Evolutionary conservation across 2,113 vertebrate species (phyloP).

Genomic region (Cichladusa arquata): DNA sequence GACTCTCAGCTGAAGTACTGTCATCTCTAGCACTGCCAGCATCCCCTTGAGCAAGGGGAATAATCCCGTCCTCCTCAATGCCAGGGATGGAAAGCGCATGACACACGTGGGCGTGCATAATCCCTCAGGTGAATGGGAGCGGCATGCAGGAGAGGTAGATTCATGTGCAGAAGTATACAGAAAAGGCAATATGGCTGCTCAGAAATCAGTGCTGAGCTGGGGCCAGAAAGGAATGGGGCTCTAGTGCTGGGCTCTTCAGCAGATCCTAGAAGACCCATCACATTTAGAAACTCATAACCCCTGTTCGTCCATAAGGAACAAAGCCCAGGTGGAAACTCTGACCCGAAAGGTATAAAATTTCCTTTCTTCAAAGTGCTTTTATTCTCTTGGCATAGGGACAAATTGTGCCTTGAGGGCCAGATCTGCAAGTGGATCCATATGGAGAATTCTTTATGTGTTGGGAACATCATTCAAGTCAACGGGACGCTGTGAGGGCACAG

Average conservation of each 20-base stretch:
- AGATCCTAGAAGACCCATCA: slow-evolving; percentile 5
- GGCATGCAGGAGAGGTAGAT: neutral
- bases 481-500: neutral
- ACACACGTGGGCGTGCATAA: fast-evolving
- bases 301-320: slow-evolving; percentile 18
- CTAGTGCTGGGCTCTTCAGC: neutral
- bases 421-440: slow-evolving; percentile 63
- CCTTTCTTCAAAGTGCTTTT: slow-evolving; percentile 62
- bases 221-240: neutral
- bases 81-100: fast-evolving
- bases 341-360: slow-evolving; percentile 43
- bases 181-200: neutral
- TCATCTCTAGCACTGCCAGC: neutral
- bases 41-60: neutral
- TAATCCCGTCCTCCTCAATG: neutral
- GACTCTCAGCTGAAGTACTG: neutral
- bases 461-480: slow-evolving; percentile 56
- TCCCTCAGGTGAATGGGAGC: neutral
- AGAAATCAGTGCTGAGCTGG: neutral
- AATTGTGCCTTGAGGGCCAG: slow-evolving; percentile 63
- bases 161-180: neutral
- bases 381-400: slow-evolving; percentile 57
- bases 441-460: slow-evolving; percentile 59
- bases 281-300: slow-evolving; percentile 22
- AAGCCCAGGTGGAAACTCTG: slow-evolving; percentile 56